These are phyloP conservation scores for Pygmarrhopalites habei DNA, from an alignment of 1,140 invertebrate species.

Conservation along the genomic window DNA sequence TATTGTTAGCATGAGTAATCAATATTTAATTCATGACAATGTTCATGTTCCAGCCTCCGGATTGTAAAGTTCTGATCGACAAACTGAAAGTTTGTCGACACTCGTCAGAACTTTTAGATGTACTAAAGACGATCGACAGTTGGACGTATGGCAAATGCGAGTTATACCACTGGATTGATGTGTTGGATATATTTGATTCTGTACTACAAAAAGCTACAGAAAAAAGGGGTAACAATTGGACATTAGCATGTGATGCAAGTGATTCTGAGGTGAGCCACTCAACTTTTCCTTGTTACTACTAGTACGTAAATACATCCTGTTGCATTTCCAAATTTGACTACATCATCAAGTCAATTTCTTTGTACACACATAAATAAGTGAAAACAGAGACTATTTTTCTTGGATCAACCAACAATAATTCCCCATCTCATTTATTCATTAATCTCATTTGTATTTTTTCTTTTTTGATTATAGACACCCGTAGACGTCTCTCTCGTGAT, in stretches of 20 bases:
- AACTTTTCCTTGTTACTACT: too few relatives aligned
- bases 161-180: constrained; percentile 82
- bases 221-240: constrained; percentile 62
- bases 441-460: background rate
- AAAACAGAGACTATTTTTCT: too few relatives aligned
- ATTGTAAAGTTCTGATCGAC: constrained; percentile 74
- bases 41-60: constrained; percentile 56
- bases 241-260: constrained; percentile 65
- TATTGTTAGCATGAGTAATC: constrained; percentile 21
- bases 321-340: too few relatives aligned
- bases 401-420: background rate
- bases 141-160: constrained; percentile 90
- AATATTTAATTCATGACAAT: too few relatives aligned
- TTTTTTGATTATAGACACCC: constrained; percentile 49
- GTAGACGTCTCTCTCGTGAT: constrained; percentile 67
- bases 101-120: constrained; percentile 59
- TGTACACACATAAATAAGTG: too few relatives aligned
- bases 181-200: constrained; percentile 73
- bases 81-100: constrained; percentile 63
- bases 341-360: too few relatives aligned
- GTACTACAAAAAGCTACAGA: constrained; percentile 68
- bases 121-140: constrained; percentile 66
- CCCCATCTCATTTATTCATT: background rate
- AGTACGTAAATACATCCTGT: too few relatives aligned
- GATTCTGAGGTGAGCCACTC: constrained; percentile 46